phyloP scores from a whole-genome alignment of 2,797 vertebrate genomes.

The Rhynchotus rufescens region DNA sequence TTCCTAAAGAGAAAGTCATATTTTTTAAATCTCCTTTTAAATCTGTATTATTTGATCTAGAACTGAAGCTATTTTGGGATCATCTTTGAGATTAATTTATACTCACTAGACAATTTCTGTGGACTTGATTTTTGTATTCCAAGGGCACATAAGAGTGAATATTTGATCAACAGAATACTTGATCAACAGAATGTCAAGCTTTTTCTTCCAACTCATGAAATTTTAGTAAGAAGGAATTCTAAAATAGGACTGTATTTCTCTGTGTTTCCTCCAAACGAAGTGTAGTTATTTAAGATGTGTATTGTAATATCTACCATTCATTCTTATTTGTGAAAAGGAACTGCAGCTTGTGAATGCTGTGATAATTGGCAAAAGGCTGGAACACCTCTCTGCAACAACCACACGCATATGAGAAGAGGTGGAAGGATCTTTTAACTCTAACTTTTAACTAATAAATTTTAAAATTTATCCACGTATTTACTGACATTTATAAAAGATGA shows the following conservation, averaged over 20 bases:
- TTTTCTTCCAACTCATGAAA: neutral
- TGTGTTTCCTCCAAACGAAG: neutral
- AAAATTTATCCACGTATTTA: neutral
- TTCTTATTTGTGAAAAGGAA: neutral
- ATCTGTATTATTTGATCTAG: neutral
- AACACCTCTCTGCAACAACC: neutral
- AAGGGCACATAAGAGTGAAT: neutral
- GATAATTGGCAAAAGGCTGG: neutral
- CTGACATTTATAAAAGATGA: neutral
- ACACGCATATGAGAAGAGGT: neutral
- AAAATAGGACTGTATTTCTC: neutral
- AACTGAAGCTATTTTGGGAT: neutral
- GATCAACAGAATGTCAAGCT: neutral
- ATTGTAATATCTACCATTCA: neutral
- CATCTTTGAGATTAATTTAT: neutral
- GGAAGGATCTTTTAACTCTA: neutral
- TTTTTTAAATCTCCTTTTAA: neutral
- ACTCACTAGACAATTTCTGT: neutral
- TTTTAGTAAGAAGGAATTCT: neutral
- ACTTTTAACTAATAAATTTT: too few relatives aligned
- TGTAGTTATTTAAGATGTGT: neutral
- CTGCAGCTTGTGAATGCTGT: neutral
- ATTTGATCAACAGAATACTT: neutral
- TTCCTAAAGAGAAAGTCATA: neutral
- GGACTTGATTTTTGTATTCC: neutral